Evolutionary conservation across 2,113 vertebrate genomes (phyloP), one percentile per base, ranked within the genome.

Genomic region (Pachyramphus minor): DNA sequence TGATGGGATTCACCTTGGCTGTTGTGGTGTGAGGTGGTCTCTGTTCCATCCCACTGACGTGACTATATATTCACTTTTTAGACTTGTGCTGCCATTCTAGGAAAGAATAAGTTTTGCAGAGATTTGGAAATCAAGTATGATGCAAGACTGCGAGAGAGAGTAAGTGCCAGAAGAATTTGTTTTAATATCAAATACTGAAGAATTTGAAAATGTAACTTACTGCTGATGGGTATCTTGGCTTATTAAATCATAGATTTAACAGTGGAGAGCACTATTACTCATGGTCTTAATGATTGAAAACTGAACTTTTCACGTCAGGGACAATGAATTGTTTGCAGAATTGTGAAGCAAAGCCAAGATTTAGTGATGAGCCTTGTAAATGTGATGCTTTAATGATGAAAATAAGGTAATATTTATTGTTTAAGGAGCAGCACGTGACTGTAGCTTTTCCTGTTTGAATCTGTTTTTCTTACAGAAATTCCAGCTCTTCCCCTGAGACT

Each of bases 101-200:
- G 93, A 87, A 98, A 98, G 94, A 99, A 97, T 89, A 95, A 95
- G 64, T 98, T 98, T 93, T 98, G 98, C 87, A 98, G 97, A 94
- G 98, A 97, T 58, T 81, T 97, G 83, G 97, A 98, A 92, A 98
- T 99, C 89, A 95, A 97, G 41, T 97, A 97, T 69, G 99, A 99
- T 82, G 95, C 98, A 39, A 98, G 99, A 97, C 99, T 99, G 87
- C 98, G 99, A 93, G 99, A 99, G 95, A 98, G 99, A 97, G 99
- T 99, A 93, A 98, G 98, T 97, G 42, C 42, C 12, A 14, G 21
- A 90, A 81, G 45, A 73, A 18, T 85, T 68, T 39, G 31, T 35
- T 91, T 87, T 56, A 64, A 60, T 93, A 35, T 12, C 72, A 72
- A 79, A 33, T 35, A 21, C 0, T 60, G 37, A 84, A 44, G 44